Percentiles rank a stretch among this genome's conserved stretches.
These are phyloP conservation scores for Pteronura brasiliensis DNA, from an alignment of 2,113 vertebrate genomes.

Conservation along the genomic window DNA sequence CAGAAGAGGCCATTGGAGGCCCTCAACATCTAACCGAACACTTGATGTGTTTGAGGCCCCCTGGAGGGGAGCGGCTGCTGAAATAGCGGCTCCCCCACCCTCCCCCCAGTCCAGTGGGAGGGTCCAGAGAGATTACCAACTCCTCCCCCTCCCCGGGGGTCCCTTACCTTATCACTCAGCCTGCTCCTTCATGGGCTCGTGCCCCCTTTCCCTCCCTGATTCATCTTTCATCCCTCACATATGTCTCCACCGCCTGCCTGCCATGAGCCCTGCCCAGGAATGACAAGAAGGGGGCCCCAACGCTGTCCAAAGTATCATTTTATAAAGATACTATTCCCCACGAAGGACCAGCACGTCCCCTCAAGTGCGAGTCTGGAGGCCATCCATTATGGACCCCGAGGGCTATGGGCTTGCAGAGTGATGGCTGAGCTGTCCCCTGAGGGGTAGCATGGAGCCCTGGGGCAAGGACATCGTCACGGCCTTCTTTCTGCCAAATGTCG, in stretches of 20 bases:
- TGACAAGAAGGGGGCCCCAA: not conserved
- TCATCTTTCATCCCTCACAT: not conserved
- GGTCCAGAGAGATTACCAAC: too few relatives aligned
- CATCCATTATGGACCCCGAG: rapidly evolving
- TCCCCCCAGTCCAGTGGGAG: rapidly evolving
- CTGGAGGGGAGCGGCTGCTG: not conserved
- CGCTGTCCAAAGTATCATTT: not conserved
- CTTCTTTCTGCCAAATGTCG: not conserved
- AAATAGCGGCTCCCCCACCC: rapidly evolving
- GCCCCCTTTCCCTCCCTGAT: not conserved
- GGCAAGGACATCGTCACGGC: rapidly evolving
- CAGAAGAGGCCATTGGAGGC: not conserved
- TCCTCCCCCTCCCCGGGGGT: not conserved
- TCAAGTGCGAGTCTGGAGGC: not conserved
- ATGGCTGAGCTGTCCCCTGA: not conserved
- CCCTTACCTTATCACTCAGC: not conserved
- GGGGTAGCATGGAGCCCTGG: rapidly evolving
- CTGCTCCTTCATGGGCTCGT: not conserved
- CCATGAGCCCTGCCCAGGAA: not conserved
- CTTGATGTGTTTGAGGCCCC: not conserved
- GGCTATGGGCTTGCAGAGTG: not conserved
- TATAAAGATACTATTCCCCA: not conserved
- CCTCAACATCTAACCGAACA: not conserved
- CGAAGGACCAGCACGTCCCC: too few relatives aligned
- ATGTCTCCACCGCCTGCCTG: not conserved